Base-by-base conservation (phyloP, 2,113 vertebrate species). In the Aphyosemion australe region DNA sequence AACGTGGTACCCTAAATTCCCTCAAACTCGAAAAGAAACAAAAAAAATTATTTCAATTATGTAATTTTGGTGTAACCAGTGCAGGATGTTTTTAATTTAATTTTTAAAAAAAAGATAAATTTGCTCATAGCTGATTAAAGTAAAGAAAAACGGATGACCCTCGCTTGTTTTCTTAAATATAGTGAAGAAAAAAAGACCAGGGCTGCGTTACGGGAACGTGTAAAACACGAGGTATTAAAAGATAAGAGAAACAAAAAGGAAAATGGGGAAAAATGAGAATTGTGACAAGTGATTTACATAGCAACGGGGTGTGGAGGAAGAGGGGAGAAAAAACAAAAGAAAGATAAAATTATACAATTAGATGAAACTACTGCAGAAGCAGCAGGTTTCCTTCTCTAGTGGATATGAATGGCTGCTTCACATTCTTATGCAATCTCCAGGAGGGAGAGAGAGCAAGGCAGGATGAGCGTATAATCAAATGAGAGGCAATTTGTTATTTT, bases 401-500 rank as follows among this genome's bases (percentile, higher is more conserved):
- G 57, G 69, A 76, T 78, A 63, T 86, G 79, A 86, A 74, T 79
- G 80, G 74, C 72, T 77, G 80, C 77, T 79, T 85, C 78, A 61
- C 63, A 82, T 69, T 74, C 79, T 87, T 83, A 87, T 60, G 76
- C 83, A 85, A 83, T 79, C 50, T 51, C 12, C 61, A 56, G 42
- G 71, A 62, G 72, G 60, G 48, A 61, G 56, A 63, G 51, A 68
- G 55, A 63, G 62, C 42, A 19, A 70, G 63, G 11, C 18, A 66
- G 53, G 66, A 74, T 61, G 76, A 64, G 76, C 53, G 20, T 74
- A 70, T 83, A 85, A 90, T 89, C 84, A 88, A 81, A 88, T 85
- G 82, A 88, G 74, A 84, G 83, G 80, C 84, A 85, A 89, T 89
- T 90, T 89, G 87, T 89, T 88, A 78, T 90, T 87, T 88, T 82